phyloP scores from a whole-genome alignment of 1,140 invertebrate genomes.

The Orchestia grillus region DNA sequence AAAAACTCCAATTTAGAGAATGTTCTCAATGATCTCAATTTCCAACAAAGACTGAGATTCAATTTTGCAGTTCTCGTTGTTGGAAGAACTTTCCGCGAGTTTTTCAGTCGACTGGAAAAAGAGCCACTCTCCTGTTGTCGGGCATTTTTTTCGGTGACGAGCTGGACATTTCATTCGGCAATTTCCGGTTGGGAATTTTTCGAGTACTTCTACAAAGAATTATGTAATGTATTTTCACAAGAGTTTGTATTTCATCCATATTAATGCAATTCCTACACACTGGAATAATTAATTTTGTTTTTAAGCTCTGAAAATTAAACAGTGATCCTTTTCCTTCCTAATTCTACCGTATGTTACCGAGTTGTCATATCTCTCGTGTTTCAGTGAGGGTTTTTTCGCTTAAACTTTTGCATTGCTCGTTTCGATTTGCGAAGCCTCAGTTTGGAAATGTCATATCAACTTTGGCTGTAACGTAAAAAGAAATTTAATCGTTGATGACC shows the following conservation, averaged over 20 bases:
- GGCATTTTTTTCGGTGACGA: background rate
- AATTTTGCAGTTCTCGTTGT: constrained; percentile 3
- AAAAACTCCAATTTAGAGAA: background rate
- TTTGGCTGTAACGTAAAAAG: background rate
- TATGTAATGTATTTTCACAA: background rate
- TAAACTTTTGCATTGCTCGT: background rate
- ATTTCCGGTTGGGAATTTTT: background rate
- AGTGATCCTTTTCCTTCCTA: background rate
- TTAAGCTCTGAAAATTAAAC: background rate
- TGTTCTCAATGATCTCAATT: constrained; percentile 1
- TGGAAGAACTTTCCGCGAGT: background rate
- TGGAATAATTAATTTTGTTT: background rate
- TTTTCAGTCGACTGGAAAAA: background rate
- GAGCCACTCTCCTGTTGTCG: background rate
- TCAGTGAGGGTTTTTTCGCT: background rate
- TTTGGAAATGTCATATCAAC: background rate
- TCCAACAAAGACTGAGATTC: background rate
- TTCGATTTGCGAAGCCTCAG: background rate
- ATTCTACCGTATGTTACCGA: background rate
- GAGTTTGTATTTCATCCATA: background rate
- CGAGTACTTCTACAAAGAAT: background rate
- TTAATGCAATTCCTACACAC: background rate
- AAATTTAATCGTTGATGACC: background rate
- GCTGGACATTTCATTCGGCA: background rate
- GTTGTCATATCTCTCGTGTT: background rate